These are phyloP conservation scores for Echeneis naucrates DNA, from an alignment of 2,797 vertebrate species.

Conservation along the genomic window DNA sequence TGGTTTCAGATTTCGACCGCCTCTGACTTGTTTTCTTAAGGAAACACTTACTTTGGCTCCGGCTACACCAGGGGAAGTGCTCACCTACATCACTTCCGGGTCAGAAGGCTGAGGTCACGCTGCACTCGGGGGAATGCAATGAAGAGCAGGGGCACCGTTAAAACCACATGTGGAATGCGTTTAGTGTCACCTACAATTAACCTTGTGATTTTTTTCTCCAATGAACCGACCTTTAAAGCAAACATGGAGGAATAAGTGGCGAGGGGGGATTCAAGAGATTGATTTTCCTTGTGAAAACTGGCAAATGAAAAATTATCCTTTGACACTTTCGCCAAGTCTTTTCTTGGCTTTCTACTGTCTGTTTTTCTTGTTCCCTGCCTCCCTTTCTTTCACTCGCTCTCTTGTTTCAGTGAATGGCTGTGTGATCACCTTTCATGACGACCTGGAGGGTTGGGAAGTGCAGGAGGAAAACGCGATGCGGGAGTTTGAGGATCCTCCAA, in stretches of 20 bases:
- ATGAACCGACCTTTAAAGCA: constrained; percentile 47
- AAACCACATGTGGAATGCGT: constrained; percentile 65
- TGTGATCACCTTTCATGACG: constrained; percentile 69
- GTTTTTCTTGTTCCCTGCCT: not conserved
- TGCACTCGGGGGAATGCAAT: constrained; percentile 29
- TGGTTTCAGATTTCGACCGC: constrained; percentile 76
- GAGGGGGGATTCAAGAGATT: constrained; percentile 3
- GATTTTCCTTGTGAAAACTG: constrained; percentile 50
- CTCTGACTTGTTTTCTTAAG: constrained; percentile 83
- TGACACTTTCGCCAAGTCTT: constrained; percentile 22
- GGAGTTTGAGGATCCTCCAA: constrained; percentile 51
- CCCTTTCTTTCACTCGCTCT: constrained; percentile 34
- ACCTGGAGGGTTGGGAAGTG: constrained; percentile 36
- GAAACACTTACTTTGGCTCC: constrained; percentile 78
- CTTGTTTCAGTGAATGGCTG: constrained; percentile 62
- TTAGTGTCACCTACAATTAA: constrained; percentile 60
- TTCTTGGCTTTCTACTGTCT: constrained; percentile 33
- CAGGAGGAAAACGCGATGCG: constrained; percentile 38
- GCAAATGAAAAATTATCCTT: constrained; percentile 4
- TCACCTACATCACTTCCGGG: constrained; percentile 81
- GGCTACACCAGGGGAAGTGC: constrained; percentile 70
- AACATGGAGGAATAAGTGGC: constrained; percentile 32
- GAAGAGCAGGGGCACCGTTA: constrained; percentile 22
- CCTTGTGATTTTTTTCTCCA: constrained; percentile 36
- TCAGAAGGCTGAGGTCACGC: constrained; percentile 62